These are phyloP conservation scores for Bradysia coprophila DNA, from an alignment of 1,140 invertebrate genomes.

Conservation along the genomic window DNA sequence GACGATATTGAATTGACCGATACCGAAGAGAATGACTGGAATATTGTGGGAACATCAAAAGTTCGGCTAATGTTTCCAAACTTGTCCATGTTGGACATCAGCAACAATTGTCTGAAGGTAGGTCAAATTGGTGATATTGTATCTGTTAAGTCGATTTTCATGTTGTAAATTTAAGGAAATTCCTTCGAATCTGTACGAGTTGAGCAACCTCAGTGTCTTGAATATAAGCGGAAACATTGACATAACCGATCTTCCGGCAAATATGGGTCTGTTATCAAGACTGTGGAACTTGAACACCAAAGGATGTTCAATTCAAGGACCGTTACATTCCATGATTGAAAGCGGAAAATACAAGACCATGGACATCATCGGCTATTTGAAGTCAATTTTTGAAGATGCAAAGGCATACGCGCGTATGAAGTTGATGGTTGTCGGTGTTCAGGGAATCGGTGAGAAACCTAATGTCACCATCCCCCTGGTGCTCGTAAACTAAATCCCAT, in stretches of 20 bases:
- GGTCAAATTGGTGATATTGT: neutral
- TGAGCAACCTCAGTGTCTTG: slow-evolving; percentile 79
- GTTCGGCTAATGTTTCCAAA: slow-evolving; percentile 74
- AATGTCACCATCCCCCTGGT: slow-evolving; percentile 4
- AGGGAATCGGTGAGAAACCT: slow-evolving; percentile 66
- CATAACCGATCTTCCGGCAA: slow-evolving; percentile 72
- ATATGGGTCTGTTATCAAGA: slow-evolving; percentile 82
- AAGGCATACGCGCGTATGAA: slow-evolving; percentile 91
- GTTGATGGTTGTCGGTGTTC: slow-evolving; percentile 91
- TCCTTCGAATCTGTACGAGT: slow-evolving; percentile 67
- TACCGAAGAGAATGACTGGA: slow-evolving; percentile 21
- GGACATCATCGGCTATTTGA: slow-evolving; percentile 91
- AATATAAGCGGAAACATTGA: slow-evolving; percentile 81
- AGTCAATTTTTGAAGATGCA: slow-evolving; percentile 76
- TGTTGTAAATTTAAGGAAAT: slow-evolving; percentile 34
- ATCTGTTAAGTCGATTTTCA: neutral
- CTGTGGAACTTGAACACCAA: slow-evolving; percentile 92
- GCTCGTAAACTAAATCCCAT: slow-evolving; percentile 2
- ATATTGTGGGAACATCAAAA: slow-evolving; percentile 28
- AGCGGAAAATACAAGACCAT: slow-evolving; percentile 89
- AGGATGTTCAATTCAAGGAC: slow-evolving; percentile 76
- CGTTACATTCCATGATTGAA: slow-evolving; percentile 79
- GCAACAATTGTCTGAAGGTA: slow-evolving; percentile 57
- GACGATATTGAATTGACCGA: slow-evolving; percentile 37
- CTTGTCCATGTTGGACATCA: slow-evolving; percentile 87